Percentiles rank a stretch among this genome's conserved stretches.
These are phyloP conservation scores for Eupithecia subfuscata DNA, from an alignment of 2,888 invertebrate species.

Conservation along the genomic window DNA sequence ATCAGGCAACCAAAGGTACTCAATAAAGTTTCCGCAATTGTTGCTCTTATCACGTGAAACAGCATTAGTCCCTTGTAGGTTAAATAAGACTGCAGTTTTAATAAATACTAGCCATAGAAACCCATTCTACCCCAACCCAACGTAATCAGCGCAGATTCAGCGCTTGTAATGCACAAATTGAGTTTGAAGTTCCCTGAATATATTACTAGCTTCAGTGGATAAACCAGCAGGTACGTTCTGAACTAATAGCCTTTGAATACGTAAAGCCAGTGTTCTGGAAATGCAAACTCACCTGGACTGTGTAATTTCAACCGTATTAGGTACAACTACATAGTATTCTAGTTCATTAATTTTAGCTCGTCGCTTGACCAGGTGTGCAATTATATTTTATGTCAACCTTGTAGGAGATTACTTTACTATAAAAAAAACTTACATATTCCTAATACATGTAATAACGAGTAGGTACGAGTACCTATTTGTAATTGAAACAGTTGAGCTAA, in stretches of 20 bases:
- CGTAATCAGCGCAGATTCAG: conserved; percentile 7
- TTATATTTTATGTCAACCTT: too few species aligned
- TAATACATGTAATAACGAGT: too few species aligned
- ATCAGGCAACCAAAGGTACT: neutral
- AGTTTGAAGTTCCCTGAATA: conserved; percentile 25
- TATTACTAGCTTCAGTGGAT: conserved; percentile 17
- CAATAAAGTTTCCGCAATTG: too few species aligned
- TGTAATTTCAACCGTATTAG: neutral
- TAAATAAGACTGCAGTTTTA: neutral
- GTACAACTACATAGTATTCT: neutral
- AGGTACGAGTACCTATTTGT: too few species aligned
- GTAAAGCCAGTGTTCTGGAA: neutral
- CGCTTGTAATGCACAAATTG: conserved; percentile 25
- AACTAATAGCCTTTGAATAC: conserved; percentile 1
- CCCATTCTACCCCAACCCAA: neutral
- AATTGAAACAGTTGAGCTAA: too few species aligned
- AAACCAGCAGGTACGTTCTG: conserved; percentile 4
- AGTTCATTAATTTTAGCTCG: neutral
- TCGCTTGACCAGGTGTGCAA: neutral
- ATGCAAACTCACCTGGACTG: conserved; percentile 6
- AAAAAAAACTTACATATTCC: too few species aligned
- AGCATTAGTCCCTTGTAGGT: too few species aligned
- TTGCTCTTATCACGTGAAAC: too few species aligned
- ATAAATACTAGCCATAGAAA: neutral
- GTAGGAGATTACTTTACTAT: too few species aligned